Evolutionary conservation across 1,140 invertebrate species (phyloP).

Genomic region (Meloidogyne exigua): DNA sequence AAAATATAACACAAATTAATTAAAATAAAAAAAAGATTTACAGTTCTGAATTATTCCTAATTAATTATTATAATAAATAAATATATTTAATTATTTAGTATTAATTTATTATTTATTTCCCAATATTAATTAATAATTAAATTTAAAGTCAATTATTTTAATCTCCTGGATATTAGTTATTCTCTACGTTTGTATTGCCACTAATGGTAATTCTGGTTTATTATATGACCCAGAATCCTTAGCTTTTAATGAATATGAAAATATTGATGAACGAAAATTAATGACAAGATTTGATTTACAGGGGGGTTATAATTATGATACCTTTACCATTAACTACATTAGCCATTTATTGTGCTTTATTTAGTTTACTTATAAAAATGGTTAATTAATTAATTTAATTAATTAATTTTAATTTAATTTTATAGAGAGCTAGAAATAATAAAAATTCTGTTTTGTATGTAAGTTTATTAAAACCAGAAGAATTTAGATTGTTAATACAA

Average conservation of each 20-base stretch:
- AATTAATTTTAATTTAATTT: background rate
- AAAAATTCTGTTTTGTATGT: background rate
- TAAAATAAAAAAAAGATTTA: no score
- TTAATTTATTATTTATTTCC: no score
- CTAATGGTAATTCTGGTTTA: background rate
- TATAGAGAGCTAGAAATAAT: background rate
- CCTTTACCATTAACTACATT: background rate
- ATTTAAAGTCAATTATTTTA: background rate
- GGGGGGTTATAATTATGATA: background rate
- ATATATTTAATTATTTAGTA: no score
- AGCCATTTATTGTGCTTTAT: background rate
- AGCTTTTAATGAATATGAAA: background rate
- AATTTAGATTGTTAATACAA: background rate
- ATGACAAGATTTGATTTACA: background rate
- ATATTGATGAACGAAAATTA: background rate
- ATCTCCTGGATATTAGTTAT: background rate
- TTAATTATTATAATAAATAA: no score
- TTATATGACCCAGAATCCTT: background rate
- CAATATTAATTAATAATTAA: no score
- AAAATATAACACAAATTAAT: no score
- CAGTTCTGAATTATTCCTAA: no score
- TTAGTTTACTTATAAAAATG: background rate
- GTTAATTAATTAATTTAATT: background rate
- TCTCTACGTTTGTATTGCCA: background rate
- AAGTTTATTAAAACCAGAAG: background rate